phyloP scores from a whole-genome alignment of 1,140 invertebrate genomes.

The Lordiphosa collinella region DNA sequence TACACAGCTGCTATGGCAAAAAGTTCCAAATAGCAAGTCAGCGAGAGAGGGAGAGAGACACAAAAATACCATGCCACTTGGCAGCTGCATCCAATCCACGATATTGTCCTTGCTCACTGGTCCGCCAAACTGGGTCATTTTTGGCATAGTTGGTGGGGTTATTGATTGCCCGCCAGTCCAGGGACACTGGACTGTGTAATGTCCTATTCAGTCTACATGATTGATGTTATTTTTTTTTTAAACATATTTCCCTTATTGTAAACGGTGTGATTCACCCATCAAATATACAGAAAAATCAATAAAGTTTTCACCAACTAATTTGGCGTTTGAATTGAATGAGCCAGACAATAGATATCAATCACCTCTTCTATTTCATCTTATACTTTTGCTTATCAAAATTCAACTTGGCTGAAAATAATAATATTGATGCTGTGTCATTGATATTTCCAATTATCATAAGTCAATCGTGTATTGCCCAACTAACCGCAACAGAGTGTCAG shows the following conservation, averaged over 20 bases:
- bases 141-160: conserved; percentile 51
- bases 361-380: too few species aligned
- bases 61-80: conserved; percentile 38
- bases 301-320: neutral
- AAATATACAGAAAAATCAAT: neutral
- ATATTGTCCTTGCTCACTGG: conserved; percentile 33
- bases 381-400: conserved; percentile 12
- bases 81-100: conserved; percentile 33
- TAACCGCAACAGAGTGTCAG: conserved; percentile 39
- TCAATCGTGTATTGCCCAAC: conserved; percentile 36
- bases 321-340: too few species aligned
- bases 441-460: conserved; percentile 43
- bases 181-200: conserved; percentile 18
- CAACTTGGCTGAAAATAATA: conserved; percentile 18
- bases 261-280: neutral
- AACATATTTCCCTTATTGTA: neutral
- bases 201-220: conserved; percentile 15
- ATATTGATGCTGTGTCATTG: conserved; percentile 8
- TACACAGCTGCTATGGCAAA: conserved; percentile 17
- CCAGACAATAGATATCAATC: too few species aligned
- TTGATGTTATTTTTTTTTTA: neutral
- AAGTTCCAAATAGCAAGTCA: conserved; percentile 2
- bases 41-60: neutral
- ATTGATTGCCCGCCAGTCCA: conserved; percentile 50
- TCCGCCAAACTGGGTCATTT: conserved; percentile 62